Conservation (phyloP, 1,140 invertebrate genomes). For the Artemia franciscana region DNA sequence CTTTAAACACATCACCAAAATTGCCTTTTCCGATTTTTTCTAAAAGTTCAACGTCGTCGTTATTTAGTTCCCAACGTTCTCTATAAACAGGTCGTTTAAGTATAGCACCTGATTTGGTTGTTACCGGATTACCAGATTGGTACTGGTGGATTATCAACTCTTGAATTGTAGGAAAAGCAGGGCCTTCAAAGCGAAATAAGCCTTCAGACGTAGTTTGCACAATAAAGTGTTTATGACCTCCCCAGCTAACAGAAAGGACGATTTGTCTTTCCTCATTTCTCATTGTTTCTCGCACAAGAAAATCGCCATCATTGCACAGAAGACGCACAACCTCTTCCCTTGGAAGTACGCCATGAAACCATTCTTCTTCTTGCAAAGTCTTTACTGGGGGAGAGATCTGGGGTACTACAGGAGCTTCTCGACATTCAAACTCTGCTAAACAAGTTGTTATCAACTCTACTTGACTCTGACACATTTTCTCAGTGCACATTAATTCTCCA, state of each 20-base stretch:
- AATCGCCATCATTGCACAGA: slow-evolving; percentile 69
- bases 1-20: slow-evolving; percentile 90
- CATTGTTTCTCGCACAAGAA: slow-evolving; percentile 80
- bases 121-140: slow-evolving; percentile 57
- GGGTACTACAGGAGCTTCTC: slow-evolving; percentile 37
- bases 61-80: slow-evolving; percentile 89
- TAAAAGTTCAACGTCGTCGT: slow-evolving; percentile 73
- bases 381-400: slow-evolving; percentile 6
- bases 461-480: slow-evolving; percentile 51
- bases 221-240: slow-evolving; percentile 88
- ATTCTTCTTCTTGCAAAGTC: slow-evolving; percentile 46
- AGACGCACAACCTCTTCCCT: slow-evolving; percentile 82
- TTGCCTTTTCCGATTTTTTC: slow-evolving; percentile 96
- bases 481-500: slow-evolving; percentile 40
- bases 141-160: slow-evolving; percentile 73
- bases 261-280: slow-evolving; percentile 73
- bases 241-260: slow-evolving; percentile 84
- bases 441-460: slow-evolving; percentile 54
- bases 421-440: slow-evolving; percentile 57
- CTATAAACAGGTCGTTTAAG: slow-evolving; percentile 59
- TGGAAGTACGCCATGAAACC: slow-evolving; percentile 91
- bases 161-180: slow-evolving; percentile 68
- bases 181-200: slow-evolving; percentile 78
- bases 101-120: slow-evolving; percentile 70
- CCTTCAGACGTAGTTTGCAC: slow-evolving; percentile 80